phyloP scores from a whole-genome alignment of 2,113 vertebrate species.

The Aspiorhynchus laticeps region DNA sequence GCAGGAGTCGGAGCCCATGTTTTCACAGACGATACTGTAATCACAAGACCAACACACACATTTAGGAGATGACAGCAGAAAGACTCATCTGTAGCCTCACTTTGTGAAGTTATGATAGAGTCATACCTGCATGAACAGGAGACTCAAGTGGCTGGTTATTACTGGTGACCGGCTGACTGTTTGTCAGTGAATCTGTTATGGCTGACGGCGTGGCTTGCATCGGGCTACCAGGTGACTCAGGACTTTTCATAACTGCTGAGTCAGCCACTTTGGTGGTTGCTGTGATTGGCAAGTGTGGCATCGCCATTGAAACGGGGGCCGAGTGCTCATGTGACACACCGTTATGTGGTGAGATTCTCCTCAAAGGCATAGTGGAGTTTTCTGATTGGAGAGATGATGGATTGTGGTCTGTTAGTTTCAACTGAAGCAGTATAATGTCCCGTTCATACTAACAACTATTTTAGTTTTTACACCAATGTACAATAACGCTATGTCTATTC shows the following conservation, averaged over 20 bases:
- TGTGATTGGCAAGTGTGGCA: slow-evolving; percentile 90
- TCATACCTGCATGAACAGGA: slow-evolving; percentile 73
- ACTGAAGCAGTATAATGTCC: not conserved
- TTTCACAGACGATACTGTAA: slow-evolving; percentile 70
- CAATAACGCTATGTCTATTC: no score
- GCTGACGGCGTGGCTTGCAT: slow-evolving; percentile 58
- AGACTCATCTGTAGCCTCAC: not conserved
- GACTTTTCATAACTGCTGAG: slow-evolving; percentile 64
- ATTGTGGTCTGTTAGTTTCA: not conserved
- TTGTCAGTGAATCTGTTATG: slow-evolving; percentile 56
- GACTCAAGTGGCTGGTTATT: slow-evolving; percentile 70
- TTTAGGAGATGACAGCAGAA: not conserved
- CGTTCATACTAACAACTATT: not conserved
- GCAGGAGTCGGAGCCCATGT: slow-evolving; percentile 73
- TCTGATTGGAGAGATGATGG: slow-evolving; percentile 57
- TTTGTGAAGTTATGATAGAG: not conserved
- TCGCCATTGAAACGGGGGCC: slow-evolving; percentile 76
- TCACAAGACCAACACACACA: slow-evolving; percentile 11
- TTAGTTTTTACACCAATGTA: no score
- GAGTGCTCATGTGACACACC: slow-evolving; percentile 74
- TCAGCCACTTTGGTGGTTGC: slow-evolving; percentile 84
- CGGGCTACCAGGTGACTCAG: slow-evolving; percentile 67
- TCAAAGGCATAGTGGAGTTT: slow-evolving; percentile 61
- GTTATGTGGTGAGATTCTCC: slow-evolving; percentile 63
- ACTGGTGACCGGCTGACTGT: slow-evolving; percentile 62